Evolutionary conservation across 2,888 invertebrate species (phyloP).

Genomic region (Dasypolia templi): DNA sequence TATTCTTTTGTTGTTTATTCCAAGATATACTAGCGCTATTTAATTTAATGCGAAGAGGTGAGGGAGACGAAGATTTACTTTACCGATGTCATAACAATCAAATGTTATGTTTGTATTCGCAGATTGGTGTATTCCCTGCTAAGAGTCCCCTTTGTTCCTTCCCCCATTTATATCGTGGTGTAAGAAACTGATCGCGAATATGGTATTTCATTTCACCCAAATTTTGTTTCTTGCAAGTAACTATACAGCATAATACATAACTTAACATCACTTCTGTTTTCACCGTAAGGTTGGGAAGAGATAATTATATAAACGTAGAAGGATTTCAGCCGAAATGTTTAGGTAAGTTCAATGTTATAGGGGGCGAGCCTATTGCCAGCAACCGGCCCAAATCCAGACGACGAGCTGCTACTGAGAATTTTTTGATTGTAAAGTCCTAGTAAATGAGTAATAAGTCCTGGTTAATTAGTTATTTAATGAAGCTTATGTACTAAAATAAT

Average conservation of each 20-base stretch:
- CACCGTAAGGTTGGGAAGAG: too few species aligned
- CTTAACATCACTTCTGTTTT: background rate
- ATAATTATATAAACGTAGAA: background rate
- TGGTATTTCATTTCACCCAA: background rate
- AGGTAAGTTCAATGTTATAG: background rate
- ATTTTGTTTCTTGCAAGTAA: background rate
- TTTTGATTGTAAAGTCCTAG: background rate
- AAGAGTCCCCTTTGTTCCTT: background rate
- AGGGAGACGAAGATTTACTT: slow-evolving; percentile 34
- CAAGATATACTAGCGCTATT: slow-evolving; percentile 41
- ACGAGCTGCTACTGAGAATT: background rate
- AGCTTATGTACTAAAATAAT: background rate
- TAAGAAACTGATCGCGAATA: background rate
- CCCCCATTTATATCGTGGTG: background rate
- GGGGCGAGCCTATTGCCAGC: background rate
- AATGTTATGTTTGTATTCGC: slow-evolving; percentile 51
- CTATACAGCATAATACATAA: background rate
- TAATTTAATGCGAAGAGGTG: slow-evolving; percentile 44
- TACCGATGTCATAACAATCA: slow-evolving; percentile 39
- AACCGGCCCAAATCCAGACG: too few species aligned
- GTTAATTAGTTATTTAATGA: background rate
- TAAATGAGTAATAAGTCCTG: background rate
- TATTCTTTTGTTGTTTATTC: slow-evolving; percentile 35
- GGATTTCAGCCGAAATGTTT: too few species aligned
- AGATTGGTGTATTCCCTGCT: slow-evolving; percentile 8